Evolutionary conservation across 2,113 vertebrate species (phyloP), one percentile per base, ranked within the genome.

Genomic region (Solea solea): DNA sequence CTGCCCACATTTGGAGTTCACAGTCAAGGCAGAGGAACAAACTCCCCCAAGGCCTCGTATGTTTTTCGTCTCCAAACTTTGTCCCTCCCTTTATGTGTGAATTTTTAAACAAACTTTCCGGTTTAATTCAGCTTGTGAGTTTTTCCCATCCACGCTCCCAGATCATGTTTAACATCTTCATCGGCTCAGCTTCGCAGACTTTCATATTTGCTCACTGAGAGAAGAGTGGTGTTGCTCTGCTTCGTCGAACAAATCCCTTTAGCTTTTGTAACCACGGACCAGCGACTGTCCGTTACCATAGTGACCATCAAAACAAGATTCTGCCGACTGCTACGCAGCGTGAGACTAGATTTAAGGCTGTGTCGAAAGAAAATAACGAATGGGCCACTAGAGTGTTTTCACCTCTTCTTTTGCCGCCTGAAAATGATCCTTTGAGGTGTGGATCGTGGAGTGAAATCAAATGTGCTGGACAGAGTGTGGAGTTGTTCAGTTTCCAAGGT

Each of bases 291-390:
- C 54, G 91, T 92, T 90, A 54, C 90, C 84, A 89, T 89, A 64
- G 91, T 80, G 76, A 91, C 84, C 34, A 79, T 88, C 75, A 84
- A 86, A 87, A 86, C 74, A 86, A 74, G 84, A 50, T 56, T 55
- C 39, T 56, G 66, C 69, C 21, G n/a, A 65, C 27, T 59, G 45
- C 34, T 51, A 41, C 41, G 34, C 50, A 28, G 69, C 21, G 12
- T 12, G 69, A 69, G 52, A 69, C 82, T 82, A 15, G 2, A 67
- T 80, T 71, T 84, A 50, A 51, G 45, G 61, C 68, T 61, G 61
- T 50, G 40, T 76, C 60, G 12, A 12, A 68, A 46, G 48, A 76
- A 39, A 71, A 68, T 61, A 54, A 69, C 57, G 73, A 61, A 64
- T 10, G 14, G 48, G 7, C 15, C 39, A 39, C 9, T 45, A 16